A percentile compares a stretch with the other conserved stretches of the same genome.
Conservation (phyloP, 2,888 invertebrate genomes). For the Caenorhabditis imperialis region DNA sequence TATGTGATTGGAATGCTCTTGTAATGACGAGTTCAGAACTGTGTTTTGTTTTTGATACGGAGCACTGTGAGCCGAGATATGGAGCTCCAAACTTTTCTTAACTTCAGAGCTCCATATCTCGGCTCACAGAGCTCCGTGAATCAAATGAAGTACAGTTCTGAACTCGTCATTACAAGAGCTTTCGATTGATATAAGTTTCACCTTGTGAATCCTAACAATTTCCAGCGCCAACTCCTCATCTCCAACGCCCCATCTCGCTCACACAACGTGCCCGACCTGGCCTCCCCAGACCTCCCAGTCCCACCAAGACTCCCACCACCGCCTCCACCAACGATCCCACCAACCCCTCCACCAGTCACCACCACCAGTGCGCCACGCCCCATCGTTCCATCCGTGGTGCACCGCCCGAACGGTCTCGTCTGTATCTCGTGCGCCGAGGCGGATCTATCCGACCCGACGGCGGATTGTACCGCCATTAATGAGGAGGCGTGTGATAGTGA, state of each 20-base stretch:
- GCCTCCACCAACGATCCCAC: conserved; percentile 24
- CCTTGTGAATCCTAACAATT: neutral
- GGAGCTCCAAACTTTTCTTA: too few relatives aligned
- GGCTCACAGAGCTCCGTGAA: too few relatives aligned
- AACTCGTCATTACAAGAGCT: too few relatives aligned
- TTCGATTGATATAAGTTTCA: too few relatives aligned
- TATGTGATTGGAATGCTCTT: conserved; percentile 8
- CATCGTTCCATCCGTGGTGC: conserved; percentile 29
- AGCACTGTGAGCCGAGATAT: too few relatives aligned
- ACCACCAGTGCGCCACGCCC: conserved; percentile 13
- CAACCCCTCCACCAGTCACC: neutral
- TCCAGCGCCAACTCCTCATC: conserved; percentile 49
- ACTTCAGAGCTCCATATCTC: too few relatives aligned
- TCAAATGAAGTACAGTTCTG: too few relatives aligned
- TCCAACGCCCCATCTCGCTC: conserved; percentile 27
- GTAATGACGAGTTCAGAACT: too few relatives aligned
- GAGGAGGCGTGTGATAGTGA: conserved; percentile 30
- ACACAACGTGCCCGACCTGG: conserved; percentile 35
- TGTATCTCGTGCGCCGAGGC: conserved; percentile 57
- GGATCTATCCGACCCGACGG: conserved; percentile 64
- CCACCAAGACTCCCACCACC: conserved; percentile 32
- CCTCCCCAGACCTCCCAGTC: conserved; percentile 47
- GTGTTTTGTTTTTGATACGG: too few relatives aligned
- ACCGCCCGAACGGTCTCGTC: conserved; percentile 13
- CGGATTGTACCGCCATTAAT: conserved; percentile 58